These are phyloP conservation scores for Himalopsyche kuldschensis DNA, from an alignment of 2,888 invertebrate genomes.

Conservation along the genomic window DNA sequence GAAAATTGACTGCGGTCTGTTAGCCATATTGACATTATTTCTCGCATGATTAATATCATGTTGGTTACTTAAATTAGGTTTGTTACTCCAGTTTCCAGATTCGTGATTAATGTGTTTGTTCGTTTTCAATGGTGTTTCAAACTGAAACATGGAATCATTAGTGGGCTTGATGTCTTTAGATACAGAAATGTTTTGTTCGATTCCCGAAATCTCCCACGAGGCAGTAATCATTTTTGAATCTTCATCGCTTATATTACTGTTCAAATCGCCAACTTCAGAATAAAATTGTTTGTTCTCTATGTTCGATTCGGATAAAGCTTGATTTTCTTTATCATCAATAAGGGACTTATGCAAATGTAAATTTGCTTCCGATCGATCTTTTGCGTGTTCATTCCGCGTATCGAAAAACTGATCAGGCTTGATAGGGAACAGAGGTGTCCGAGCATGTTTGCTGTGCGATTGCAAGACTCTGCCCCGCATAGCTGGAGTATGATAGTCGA, in stretches of 20 bases:
- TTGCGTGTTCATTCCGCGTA: not conserved
- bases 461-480: conserved; percentile 11
- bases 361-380: not conserved
- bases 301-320: not conserved
- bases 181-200: not conserved
- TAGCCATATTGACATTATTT: not conserved
- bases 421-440: conserved; percentile 28
- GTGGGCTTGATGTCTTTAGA: not conserved
- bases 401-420: not conserved
- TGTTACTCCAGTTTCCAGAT: not conserved
- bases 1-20: not conserved
- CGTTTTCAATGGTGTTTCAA: not conserved
- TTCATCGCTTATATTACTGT: not conserved
- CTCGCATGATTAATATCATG: not conserved
- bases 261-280: not conserved
- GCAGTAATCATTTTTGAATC: not conserved
- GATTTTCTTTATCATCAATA: conserved; percentile 17
- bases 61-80: not conserved
- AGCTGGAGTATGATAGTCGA: conserved; percentile 15
- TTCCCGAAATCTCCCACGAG: not conserved
- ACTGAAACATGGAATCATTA: not conserved
- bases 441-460: not conserved
- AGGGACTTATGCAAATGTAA: not conserved
- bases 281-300: not conserved
- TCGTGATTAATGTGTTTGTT: not conserved